Conservation (phyloP, 2,113 vertebrate species). For the Columbina picui region DNA sequence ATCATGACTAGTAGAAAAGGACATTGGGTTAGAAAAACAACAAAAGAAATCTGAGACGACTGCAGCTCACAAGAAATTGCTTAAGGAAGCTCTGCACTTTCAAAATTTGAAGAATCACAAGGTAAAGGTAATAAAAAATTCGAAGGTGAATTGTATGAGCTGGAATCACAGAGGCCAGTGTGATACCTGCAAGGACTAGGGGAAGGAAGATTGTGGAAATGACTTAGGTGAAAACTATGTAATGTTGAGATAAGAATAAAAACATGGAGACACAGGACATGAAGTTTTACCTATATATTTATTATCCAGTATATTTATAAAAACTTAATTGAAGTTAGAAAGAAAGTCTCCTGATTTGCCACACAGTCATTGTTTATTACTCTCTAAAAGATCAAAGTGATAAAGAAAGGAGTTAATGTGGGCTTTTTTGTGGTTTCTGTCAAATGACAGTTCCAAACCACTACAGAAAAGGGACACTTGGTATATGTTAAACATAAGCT, state of each 20-base stretch:
- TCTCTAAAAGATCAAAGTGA: background rate
- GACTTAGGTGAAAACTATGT: background rate
- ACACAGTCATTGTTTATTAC: background rate
- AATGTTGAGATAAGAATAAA: background rate
- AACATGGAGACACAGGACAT: background rate
- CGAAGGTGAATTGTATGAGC: background rate
- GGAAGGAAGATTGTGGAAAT: background rate
- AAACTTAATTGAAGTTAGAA: background rate
- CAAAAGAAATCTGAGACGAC: background rate
- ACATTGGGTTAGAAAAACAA: background rate
- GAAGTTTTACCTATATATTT: background rate
- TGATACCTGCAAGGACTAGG: background rate
- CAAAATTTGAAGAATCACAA: background rate
- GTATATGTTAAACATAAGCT: background rate
- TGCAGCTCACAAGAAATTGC: background rate
- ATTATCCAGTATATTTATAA: background rate
- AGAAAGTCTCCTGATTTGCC: background rate
- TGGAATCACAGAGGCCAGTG: background rate
- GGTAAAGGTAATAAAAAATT: background rate
- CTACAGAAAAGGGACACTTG: background rate
- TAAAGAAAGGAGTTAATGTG: background rate
- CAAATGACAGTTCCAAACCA: background rate
- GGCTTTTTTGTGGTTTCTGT: background rate
- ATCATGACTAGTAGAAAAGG: background rate
- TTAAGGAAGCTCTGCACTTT: background rate